phyloP scores from a whole-genome alignment of 1,140 invertebrate genomes.

The Leptinotarsa texana region DNA sequence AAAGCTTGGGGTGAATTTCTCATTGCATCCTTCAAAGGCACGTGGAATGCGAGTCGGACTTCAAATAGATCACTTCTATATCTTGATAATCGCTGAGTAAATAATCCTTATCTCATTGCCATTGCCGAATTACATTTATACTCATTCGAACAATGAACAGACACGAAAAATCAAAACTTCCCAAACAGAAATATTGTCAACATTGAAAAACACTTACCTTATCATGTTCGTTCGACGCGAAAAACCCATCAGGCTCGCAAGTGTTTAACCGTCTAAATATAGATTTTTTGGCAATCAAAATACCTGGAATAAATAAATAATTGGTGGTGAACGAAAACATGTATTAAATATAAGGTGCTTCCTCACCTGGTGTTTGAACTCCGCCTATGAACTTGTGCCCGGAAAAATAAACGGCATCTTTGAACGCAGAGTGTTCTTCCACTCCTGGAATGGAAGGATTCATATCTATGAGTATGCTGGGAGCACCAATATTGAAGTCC shows the following conservation, averaged over 20 bases:
- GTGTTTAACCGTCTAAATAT: slow-evolving; percentile 59
- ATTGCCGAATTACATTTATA: too few relatives aligned
- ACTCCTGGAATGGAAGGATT: slow-evolving; percentile 67
- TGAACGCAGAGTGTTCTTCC: slow-evolving; percentile 57
- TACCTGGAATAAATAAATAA: slow-evolving; percentile 56
- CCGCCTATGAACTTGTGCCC: slow-evolving; percentile 91
- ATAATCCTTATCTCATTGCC: too few relatives aligned
- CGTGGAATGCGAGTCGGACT: too few relatives aligned
- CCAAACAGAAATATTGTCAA: not conserved
- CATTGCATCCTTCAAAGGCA: too few relatives aligned
- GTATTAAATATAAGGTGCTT: not conserved
- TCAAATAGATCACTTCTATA: too few relatives aligned
- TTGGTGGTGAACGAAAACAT: not conserved
- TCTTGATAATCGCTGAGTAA: too few relatives aligned
- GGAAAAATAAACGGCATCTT: slow-evolving; percentile 90
- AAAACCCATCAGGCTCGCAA: slow-evolving; percentile 53
- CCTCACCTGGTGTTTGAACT: slow-evolving; percentile 75
- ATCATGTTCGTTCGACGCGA: slow-evolving; percentile 50
- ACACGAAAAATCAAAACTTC: not conserved
- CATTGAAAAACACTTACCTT: slow-evolving; percentile 37
- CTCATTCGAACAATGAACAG: too few relatives aligned
- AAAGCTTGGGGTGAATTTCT: too few relatives aligned
- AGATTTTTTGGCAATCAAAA: slow-evolving; percentile 70
- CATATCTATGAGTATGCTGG: slow-evolving; percentile 82
- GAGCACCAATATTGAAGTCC: slow-evolving; percentile 88